These are phyloP conservation scores for Mormyrus proboscirostris DNA, from an alignment of 2,797 vertebrate genomes.

Conservation along the genomic window DNA sequence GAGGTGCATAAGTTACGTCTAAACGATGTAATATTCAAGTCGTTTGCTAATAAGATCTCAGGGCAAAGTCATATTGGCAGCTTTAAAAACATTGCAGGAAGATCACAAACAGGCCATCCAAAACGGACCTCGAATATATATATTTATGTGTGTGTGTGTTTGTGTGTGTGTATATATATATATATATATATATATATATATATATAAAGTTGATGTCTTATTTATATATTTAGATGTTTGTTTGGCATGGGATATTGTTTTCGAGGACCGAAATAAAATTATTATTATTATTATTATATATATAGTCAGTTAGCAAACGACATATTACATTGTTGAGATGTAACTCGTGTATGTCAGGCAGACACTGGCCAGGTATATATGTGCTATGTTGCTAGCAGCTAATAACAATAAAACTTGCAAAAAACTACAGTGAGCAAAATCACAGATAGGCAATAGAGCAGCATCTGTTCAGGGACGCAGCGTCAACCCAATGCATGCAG, in stretches of 20 bases:
- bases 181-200: no score
- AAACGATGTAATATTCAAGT: background rate
- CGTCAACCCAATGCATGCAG: background rate
- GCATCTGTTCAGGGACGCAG: background rate
- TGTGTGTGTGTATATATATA: no score
- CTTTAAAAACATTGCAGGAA: background rate
- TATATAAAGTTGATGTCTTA: no score
- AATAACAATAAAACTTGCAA: background rate
- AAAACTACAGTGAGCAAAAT: background rate
- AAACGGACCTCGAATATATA: background rate
- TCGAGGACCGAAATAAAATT: no score
- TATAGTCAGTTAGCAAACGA: background rate
- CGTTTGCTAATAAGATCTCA: background rate
- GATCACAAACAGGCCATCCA: background rate
- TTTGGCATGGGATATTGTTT: no score
- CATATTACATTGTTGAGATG: background rate
- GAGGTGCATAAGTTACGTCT: background rate
- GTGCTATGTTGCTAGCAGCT: background rate
- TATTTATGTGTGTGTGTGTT: no score
- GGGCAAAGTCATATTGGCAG: background rate
- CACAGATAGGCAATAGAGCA: background rate
- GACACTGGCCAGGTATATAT: background rate
- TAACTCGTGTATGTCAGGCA: background rate
- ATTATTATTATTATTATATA: background rate
- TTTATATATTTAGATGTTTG: no score